Conservation (phyloP, 2,797 vertebrate genomes). For the Meriones psammophilus region DNA sequence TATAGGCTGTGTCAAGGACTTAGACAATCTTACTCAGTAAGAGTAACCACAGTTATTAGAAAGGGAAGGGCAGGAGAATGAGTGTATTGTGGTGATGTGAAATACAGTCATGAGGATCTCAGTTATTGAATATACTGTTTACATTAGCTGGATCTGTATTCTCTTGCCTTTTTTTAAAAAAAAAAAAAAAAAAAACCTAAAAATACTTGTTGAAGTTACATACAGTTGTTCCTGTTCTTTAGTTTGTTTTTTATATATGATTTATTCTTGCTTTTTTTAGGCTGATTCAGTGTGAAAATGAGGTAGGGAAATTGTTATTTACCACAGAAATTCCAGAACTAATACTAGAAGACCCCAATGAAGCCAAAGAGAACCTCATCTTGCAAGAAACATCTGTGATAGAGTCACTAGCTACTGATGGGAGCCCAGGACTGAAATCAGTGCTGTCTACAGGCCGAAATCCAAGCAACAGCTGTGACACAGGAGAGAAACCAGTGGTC, state of each 20-base stretch:
- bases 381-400: conserved; percentile 93
- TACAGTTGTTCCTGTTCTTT: conserved; percentile 32
- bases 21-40: not conserved
- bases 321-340: conserved; percentile 96
- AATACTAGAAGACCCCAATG: conserved; percentile 93
- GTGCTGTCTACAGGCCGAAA: conserved; percentile 95
- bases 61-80: not conserved
- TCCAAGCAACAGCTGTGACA: conserved; percentile 92
- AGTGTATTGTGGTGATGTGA: not conserved
- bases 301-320: conserved; percentile 95
- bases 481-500: conserved; percentile 94
- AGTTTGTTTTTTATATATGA: conserved; percentile 63
- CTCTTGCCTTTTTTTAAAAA: not conserved
- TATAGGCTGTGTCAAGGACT: not conserved
- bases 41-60: not conserved
- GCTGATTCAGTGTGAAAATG: conserved; percentile 94
- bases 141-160: not conserved
- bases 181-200: not conserved
- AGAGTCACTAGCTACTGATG: conserved; percentile 90
- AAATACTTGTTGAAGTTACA: conserved; percentile 30
- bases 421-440: conserved; percentile 94
- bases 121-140: not conserved
- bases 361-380: conserved; percentile 93
- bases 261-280: conserved; percentile 87
- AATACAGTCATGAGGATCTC: not conserved